phyloP scores from a whole-genome alignment of 2,888 invertebrate genomes.

The Trimorus sp. region DNA sequence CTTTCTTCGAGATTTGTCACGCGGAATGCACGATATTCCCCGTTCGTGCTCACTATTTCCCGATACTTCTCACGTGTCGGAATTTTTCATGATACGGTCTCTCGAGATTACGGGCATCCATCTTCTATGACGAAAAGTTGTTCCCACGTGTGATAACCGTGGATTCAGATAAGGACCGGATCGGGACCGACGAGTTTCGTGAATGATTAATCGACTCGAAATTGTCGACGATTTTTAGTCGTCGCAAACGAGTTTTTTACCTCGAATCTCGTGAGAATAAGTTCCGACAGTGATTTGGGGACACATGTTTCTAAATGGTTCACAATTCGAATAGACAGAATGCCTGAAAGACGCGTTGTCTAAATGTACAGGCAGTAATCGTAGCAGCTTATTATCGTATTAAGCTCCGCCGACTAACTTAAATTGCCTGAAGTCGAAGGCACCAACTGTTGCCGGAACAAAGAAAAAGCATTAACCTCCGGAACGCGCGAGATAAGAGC shows the following conservation, averaged over 20 bases:
- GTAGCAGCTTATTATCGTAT: constrained; percentile 35
- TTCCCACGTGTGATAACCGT: constrained; percentile 31
- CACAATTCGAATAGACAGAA: too few relatives aligned
- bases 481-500: background rate
- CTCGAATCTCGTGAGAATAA: too few relatives aligned
- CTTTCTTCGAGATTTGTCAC: constrained; percentile 59
- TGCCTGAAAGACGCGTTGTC: too few relatives aligned
- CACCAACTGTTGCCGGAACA: constrained; percentile 33
- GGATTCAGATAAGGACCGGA: constrained; percentile 4
- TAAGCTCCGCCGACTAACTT: constrained; percentile 45
- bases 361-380: background rate
- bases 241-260: too few relatives aligned
- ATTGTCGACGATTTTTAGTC: too few relatives aligned
- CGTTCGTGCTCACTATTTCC: constrained; percentile 46
- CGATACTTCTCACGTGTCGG: constrained; percentile 51
- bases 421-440: constrained; percentile 36
- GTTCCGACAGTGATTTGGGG: too few relatives aligned
- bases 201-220: constrained; percentile 35
- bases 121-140: constrained; percentile 47
- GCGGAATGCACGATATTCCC: constrained; percentile 50
- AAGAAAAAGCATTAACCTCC: constrained; percentile 35
- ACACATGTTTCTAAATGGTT: too few relatives aligned
- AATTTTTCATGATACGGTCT: constrained; percentile 60
- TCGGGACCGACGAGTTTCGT: constrained; percentile 5
- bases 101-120: constrained; percentile 57